Percentiles rank a stretch among this genome's conserved stretches.
Conservation (phyloP, 2,797 vertebrate species). For the Neosilurus mollespiculum region DNA sequence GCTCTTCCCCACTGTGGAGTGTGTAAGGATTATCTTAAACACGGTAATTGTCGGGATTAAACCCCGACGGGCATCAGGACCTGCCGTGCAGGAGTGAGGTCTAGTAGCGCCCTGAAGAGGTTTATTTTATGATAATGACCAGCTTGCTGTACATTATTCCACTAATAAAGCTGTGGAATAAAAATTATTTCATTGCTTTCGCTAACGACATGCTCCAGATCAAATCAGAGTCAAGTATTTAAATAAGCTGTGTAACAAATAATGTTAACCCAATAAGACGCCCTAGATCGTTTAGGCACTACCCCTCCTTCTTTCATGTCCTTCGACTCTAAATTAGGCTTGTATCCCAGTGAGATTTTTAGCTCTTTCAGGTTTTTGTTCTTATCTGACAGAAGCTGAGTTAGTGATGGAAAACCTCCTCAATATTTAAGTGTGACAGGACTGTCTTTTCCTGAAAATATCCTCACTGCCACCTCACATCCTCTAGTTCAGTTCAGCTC, state of each 20-base stretch:
- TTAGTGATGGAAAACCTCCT: constrained; percentile 43
- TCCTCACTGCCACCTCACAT: background rate
- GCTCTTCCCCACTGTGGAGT: background rate
- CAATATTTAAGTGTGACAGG: constrained; percentile 43
- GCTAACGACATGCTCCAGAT: no score
- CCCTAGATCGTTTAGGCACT: constrained; percentile 14
- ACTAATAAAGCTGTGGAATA: no score
- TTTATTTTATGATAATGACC: background rate
- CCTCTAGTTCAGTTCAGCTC: background rate
- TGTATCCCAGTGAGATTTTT: constrained; percentile 1
- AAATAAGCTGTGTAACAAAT: no score
- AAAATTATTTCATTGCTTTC: no score
- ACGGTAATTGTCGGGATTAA: no score
- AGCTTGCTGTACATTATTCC: no score
- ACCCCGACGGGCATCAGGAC: no score
- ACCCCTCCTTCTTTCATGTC: background rate
- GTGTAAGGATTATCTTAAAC: constrained; percentile 24
- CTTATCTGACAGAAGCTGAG: constrained; percentile 19
- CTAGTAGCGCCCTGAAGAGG: background rate
- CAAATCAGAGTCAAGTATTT: no score
- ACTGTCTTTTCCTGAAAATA: constrained; percentile 8
- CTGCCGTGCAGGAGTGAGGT: no score
- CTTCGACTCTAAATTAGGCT: background rate
- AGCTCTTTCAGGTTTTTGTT: constrained; percentile 16
- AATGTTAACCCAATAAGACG: background rate